Conservation (phyloP, 1,140 invertebrate genomes). For the Yoshiicerus persimilis region DNA sequence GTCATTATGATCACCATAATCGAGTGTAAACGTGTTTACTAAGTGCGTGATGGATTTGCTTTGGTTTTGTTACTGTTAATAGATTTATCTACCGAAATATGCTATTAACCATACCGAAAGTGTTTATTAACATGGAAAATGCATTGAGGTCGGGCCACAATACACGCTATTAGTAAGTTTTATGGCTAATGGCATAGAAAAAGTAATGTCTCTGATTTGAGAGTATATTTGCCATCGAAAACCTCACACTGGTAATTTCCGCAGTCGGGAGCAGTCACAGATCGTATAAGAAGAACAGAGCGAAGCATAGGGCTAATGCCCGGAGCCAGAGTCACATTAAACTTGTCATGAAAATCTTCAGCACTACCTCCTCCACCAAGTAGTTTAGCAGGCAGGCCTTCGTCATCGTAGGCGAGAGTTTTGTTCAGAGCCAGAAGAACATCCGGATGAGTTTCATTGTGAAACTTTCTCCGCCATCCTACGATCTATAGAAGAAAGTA, state of each 20-base stretch:
- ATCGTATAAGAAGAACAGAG: slow-evolving; percentile 42
- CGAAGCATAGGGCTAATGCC: slow-evolving; percentile 47
- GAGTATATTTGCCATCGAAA: slow-evolving; percentile 40
- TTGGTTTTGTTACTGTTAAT: background rate
- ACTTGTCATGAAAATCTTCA: slow-evolving; percentile 48
- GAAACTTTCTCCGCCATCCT: slow-evolving; percentile 48
- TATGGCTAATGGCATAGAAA: slow-evolving; percentile 47
- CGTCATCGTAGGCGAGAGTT: slow-evolving; percentile 44
- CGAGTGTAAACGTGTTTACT: too few species aligned
- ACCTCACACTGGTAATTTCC: slow-evolving; percentile 49
- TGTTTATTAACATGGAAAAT: background rate
- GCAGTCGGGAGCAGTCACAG: slow-evolving; percentile 31
- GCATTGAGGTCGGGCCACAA: background rate
- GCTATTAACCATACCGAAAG: background rate
- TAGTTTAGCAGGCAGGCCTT: background rate
- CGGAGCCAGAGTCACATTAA: slow-evolving; percentile 48
- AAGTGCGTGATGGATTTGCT: too few species aligned
- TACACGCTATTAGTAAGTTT: background rate
- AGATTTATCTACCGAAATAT: background rate
- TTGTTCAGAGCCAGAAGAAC: slow-evolving; percentile 44
- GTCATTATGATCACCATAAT: background rate
- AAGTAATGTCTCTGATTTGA: slow-evolving; percentile 46
- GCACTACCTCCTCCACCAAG: background rate
- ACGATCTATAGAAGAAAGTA: slow-evolving; percentile 39
- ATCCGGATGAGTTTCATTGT: slow-evolving; percentile 46